phyloP scores from a whole-genome alignment of 1,140 invertebrate species.

The Cotesia chilonis region DNA sequence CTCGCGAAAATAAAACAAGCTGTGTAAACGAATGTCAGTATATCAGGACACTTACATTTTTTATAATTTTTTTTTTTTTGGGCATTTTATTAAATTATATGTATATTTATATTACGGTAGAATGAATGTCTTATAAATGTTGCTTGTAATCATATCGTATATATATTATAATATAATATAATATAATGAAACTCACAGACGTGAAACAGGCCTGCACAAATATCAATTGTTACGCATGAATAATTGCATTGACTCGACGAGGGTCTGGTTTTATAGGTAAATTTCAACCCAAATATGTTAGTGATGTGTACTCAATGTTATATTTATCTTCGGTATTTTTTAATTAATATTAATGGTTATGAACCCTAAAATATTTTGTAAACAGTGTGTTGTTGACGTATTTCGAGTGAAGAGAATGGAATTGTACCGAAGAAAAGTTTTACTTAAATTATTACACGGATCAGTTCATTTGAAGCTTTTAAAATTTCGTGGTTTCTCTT shows the following conservation, averaged over 20 bases:
- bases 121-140: slow-evolving; percentile 15
- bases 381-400: too few relatives aligned
- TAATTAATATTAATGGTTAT: too few relatives aligned
- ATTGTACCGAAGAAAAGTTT: too few relatives aligned
- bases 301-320: background rate
- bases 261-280: slow-evolving; percentile 21
- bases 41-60: slow-evolving; percentile 13
- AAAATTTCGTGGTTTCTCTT: too few relatives aligned
- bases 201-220: slow-evolving; percentile 34
- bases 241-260: slow-evolving; percentile 30
- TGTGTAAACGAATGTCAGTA: slow-evolving; percentile 32
- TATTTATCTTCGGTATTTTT: too few relatives aligned
- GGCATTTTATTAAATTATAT: slow-evolving; percentile 11
- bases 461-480: too few relatives aligned
- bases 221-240: slow-evolving; percentile 40
- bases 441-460: too few relatives aligned
- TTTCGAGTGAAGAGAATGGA: too few relatives aligned
- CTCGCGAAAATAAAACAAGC: slow-evolving; percentile 16
- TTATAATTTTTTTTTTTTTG: too few relatives aligned
- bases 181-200: slow-evolving; percentile 1
- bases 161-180: background rate
- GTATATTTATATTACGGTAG: slow-evolving; percentile 30
- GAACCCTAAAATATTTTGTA: too few relatives aligned
- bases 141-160: slow-evolving; percentile 21
- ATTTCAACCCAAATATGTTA: background rate